phyloP scores from a whole-genome alignment of 2,113 vertebrate species.

The Ammodytes marinus region DNA sequence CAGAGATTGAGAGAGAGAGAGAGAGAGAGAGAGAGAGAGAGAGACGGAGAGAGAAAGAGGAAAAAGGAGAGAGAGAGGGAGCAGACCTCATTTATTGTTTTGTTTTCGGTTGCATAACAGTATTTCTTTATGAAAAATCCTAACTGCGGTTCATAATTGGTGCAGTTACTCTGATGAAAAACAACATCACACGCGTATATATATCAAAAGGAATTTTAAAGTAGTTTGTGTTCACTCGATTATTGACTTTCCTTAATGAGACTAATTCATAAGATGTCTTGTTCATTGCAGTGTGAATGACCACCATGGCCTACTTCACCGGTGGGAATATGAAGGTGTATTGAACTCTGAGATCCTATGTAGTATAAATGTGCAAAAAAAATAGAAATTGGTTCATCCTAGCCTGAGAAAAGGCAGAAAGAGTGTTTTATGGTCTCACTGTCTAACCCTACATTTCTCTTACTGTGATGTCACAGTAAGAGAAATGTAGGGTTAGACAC shows the following conservation, averaged over 20 bases:
- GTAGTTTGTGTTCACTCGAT: slow-evolving; percentile 17
- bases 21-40: no score
- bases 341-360: no score
- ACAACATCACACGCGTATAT: background rate
- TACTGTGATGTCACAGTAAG: no score
- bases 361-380: no score
- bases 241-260: background rate
- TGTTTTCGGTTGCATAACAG: background rate
- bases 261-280: background rate
- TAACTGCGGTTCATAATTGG: background rate
- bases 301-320: no score
- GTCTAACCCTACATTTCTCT: no score
- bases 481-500: no score
- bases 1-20: no score
- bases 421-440: no score
- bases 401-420: no score
- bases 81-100: background rate
- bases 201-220: slow-evolving; percentile 3
- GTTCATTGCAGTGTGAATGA: slow-evolving; percentile 1
- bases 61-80: background rate
- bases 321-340: no score
- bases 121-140: background rate
- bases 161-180: background rate
- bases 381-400: no score
- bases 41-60: background rate